A percentile compares a stretch with the other conserved stretches of the same genome.
phyloP scores from a whole-genome alignment of 2,888 invertebrate genomes.

The Julus scanicus region DNA sequence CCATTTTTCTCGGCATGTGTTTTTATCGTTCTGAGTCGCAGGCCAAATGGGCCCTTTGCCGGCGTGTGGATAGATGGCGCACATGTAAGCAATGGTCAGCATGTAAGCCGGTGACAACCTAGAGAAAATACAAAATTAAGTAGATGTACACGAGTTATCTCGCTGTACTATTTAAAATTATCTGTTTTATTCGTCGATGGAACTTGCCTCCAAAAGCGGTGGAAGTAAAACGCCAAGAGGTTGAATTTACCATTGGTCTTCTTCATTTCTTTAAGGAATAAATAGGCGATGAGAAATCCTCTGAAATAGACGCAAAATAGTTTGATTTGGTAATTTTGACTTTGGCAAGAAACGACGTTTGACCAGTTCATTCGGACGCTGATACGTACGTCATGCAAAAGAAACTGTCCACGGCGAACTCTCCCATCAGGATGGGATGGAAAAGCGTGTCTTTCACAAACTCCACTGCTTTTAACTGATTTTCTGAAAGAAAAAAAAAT shows the following conservation, averaged over 20 bases:
- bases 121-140: background rate
- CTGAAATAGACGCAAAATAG: constrained; percentile 21
- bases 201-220: constrained; percentile 55
- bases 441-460: background rate
- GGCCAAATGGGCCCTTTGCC: constrained; percentile 54
- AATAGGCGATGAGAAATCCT: constrained; percentile 54
- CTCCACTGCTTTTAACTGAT: constrained; percentile 18
- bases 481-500: constrained; percentile 9
- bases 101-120: constrained; percentile 49
- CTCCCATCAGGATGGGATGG: constrained; percentile 25
- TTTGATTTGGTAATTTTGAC: background rate
- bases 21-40: background rate
- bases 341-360: background rate
- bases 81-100: constrained; percentile 50
- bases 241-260: constrained; percentile 44
- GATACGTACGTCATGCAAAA: constrained; percentile 51
- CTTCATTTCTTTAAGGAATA: constrained; percentile 52
- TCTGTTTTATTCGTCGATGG: background rate
- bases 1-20: constrained; percentile 34
- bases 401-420: constrained; percentile 54
- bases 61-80: background rate
- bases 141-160: background rate
- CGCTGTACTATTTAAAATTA: background rate
- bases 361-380: background rate
- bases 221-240: constrained; percentile 48